phyloP scores from a whole-genome alignment of 2,113 vertebrate genomes.

The Plectropomus leopardus region DNA sequence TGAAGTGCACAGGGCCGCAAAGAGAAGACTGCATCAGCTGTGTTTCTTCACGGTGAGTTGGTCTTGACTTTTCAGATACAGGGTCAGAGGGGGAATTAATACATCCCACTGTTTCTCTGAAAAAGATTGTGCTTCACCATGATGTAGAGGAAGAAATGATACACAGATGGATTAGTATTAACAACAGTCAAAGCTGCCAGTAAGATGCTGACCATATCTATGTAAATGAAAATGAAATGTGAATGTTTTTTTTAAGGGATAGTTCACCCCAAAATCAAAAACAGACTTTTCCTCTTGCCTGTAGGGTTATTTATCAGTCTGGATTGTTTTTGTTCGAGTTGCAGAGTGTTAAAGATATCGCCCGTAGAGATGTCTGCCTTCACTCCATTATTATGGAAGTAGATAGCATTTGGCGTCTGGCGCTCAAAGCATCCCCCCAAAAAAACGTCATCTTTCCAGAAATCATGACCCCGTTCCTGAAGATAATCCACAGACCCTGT shows the following conservation, averaged over 20 bases:
- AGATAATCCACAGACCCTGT: too few relatives aligned
- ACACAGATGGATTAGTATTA: neutral
- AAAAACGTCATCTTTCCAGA: too few relatives aligned
- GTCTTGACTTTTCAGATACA: slow-evolving; percentile 16
- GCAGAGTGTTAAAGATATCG: too few relatives aligned
- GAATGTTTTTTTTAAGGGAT: neutral
- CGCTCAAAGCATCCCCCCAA: too few relatives aligned
- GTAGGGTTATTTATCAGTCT: too few relatives aligned
- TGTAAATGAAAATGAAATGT: neutral
- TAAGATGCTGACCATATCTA: neutral
- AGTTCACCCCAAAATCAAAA: too few relatives aligned
- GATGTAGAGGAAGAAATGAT: neutral
- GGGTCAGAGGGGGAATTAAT: slow-evolving; percentile 18
- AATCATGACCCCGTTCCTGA: too few relatives aligned
- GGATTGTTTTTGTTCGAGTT: too few relatives aligned
- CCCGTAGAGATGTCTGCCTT: too few relatives aligned
- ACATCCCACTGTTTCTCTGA: slow-evolving; percentile 6
- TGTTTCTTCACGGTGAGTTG: slow-evolving; percentile 83
- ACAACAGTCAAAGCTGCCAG: neutral
- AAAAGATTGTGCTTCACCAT: neutral
- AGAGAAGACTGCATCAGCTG: slow-evolving; percentile 88
- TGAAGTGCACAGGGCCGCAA: slow-evolving; percentile 88
- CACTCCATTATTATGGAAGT: too few relatives aligned
- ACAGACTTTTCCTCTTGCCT: too few relatives aligned
- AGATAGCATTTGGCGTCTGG: too few relatives aligned